Evolutionary conservation across 1,140 invertebrate species (phyloP), one percentile per base, ranked within the genome.

Genomic region (Bombus ignitus): DNA sequence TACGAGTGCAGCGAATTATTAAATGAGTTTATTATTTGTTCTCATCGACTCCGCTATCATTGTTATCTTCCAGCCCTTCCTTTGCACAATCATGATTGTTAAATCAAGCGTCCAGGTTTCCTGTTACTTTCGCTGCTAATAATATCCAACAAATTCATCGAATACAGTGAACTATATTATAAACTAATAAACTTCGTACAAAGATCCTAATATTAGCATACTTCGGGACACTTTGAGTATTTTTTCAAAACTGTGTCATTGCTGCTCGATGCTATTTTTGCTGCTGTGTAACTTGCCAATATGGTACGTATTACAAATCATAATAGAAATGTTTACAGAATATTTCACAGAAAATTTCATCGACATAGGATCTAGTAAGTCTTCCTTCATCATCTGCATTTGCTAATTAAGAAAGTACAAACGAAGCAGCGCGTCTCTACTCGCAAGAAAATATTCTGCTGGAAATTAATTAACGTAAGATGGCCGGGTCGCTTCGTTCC

Each of bases 161-260:
- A 25, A 32, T 25, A 39, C 53, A 62, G n/a, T 47, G 32, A 22
- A 8, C 47, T 35, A 8, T 22, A 22, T 53, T 53, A 72, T 62
- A 79, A 84, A 53, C 75, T 79, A 72, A 84, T 79, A 66, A 84
- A 79, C 66, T 59, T 70, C 22, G 75, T 47, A 72, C 75, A 39
- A 79, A 72, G 76, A 79, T 53, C 66, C 12, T 44, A 25, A 83
- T 39, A 59, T 66, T 76, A 28, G 42, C 18, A 39, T n/a, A 66
- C 37, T 44, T 44, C 25, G 18, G n/a, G 37, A 47, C 53, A 59
- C n/a, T 32, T 65, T 0, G 12, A 22, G 47, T 44, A 18, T 65
- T 6, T 37, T 71, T 78, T 59, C 35, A 71, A n/a, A 62, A 37
- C 35, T 79, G 47, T 44, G 62, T 39, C n/a, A 62, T 79, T 62